Evolutionary conservation across 2,113 vertebrate genomes (phyloP).

Genomic region (Labeo catla): DNA sequence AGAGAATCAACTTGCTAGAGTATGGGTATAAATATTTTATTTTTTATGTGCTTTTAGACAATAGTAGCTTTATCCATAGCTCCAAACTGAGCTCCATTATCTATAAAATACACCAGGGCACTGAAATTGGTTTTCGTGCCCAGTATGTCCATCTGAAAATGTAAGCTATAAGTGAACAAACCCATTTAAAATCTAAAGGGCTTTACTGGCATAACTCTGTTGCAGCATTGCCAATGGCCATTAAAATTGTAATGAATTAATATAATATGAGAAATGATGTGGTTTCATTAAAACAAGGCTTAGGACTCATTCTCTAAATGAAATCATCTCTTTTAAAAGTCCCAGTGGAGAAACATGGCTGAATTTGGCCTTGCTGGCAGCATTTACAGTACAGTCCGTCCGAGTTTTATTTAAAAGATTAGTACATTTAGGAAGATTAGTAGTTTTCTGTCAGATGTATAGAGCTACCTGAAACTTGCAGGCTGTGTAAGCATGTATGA

Average conservation of each 20-base stretch:
- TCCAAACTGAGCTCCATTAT: constrained; percentile 19
- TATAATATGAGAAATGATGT: not conserved
- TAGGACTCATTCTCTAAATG: not conserved
- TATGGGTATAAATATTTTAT: constrained; percentile 77
- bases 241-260: not conserved
- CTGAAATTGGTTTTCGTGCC: not conserved
- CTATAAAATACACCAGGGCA: constrained; percentile 21
- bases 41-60: constrained; percentile 61
- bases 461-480: not conserved
- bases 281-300: not conserved
- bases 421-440: not conserved
- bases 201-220: not conserved
- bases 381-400: not conserved
- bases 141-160: not conserved
- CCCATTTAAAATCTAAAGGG: not conserved
- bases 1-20: constrained; percentile 71
- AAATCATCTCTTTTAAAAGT: constrained; percentile 4
- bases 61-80: constrained; percentile 58
- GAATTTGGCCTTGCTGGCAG: not conserved
- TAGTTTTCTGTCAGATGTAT: not conserved
- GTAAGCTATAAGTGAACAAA: not conserved
- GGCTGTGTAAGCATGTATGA: not conserved
- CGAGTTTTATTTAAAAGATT: not conserved
- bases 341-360: not conserved
- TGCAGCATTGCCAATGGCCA: not conserved